A percentile compares a stretch with the other conserved stretches of the same genome.
Conservation (phyloP, 2,888 invertebrate species). For the Dryobota labecula region DNA sequence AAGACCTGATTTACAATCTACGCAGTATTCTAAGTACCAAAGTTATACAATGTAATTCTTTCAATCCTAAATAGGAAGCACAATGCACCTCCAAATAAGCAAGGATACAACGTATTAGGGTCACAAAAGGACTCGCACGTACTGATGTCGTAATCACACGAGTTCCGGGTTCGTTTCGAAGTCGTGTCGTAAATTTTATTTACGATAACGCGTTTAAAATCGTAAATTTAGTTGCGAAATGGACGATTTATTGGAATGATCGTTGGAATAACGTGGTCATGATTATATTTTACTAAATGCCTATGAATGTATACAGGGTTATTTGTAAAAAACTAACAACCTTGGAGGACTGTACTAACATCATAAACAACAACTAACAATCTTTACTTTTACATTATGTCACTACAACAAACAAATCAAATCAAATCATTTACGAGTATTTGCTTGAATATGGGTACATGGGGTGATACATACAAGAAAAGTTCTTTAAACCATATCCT, state of each 20-base stretch:
- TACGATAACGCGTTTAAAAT: conserved; percentile 39
- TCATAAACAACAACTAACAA: too few species aligned
- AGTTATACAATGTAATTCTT: conserved; percentile 41
- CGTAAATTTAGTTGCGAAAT: conserved; percentile 43
- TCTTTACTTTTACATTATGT: too few species aligned
- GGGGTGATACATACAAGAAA: too few species aligned
- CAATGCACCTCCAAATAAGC: conserved; percentile 43
- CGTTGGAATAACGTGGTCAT: not conserved
- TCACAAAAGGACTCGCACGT: conserved; percentile 57
- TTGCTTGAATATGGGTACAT: too few species aligned
- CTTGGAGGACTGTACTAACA: too few species aligned
- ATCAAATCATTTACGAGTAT: too few species aligned
- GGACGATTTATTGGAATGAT: conserved; percentile 13
- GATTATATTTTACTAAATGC: too few species aligned
- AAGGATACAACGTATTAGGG: conserved; percentile 37
- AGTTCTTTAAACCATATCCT: too few species aligned
- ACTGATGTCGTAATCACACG: conserved; percentile 44
- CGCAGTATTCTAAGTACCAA: not conserved
- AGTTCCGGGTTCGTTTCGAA: conserved; percentile 51
- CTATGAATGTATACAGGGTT: too few species aligned
- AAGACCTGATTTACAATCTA: not conserved
- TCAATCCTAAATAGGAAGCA: conserved; percentile 21
- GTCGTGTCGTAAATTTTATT: conserved; percentile 43
- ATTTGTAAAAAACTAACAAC: too few species aligned
- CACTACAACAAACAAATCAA: too few species aligned